A percentile compares a stretch with the other conserved stretches of the same genome.
Conservation (phyloP, 2,888 invertebrate species). For the Epinotia ramella region DNA sequence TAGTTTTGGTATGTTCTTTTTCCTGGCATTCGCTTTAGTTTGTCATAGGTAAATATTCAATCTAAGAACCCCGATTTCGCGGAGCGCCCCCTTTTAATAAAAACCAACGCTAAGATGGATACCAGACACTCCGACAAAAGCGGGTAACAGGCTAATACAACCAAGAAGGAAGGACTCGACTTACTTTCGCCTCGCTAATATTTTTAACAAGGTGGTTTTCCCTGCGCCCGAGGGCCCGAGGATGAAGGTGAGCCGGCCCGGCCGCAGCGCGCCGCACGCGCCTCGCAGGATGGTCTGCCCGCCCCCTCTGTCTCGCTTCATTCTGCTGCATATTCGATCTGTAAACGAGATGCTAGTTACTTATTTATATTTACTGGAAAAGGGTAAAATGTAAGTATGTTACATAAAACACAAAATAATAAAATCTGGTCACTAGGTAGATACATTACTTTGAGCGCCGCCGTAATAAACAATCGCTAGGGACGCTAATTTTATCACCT, state of each 20-base stretch:
- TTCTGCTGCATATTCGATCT: constrained; percentile 49
- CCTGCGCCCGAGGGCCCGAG: constrained; percentile 91
- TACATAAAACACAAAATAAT: no score
- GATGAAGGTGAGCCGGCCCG: constrained; percentile 87
- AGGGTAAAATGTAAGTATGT: background rate
- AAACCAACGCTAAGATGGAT: no score
- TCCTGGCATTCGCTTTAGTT: no score
- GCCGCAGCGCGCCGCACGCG: constrained; percentile 85
- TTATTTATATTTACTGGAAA: background rate
- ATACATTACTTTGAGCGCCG: no score
- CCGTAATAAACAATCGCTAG: no score
- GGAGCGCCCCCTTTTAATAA: no score
- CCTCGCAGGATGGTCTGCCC: constrained; percentile 80
- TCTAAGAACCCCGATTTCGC: no score
- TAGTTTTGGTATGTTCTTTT: no score
- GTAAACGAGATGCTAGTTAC: background rate
- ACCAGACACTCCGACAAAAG: no score
- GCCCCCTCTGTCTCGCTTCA: constrained; percentile 46
- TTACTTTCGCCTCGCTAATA: constrained; percentile 90
- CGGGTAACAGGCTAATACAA: background rate
- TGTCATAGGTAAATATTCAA: no score
- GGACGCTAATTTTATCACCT: no score
- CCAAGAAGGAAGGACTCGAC: constrained; percentile 46
- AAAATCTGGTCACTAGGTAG: no score
- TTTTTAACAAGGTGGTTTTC: constrained; percentile 91